Conservation (phyloP, 2,797 vertebrate genomes). For the Eulemur rubriventer region DNA sequence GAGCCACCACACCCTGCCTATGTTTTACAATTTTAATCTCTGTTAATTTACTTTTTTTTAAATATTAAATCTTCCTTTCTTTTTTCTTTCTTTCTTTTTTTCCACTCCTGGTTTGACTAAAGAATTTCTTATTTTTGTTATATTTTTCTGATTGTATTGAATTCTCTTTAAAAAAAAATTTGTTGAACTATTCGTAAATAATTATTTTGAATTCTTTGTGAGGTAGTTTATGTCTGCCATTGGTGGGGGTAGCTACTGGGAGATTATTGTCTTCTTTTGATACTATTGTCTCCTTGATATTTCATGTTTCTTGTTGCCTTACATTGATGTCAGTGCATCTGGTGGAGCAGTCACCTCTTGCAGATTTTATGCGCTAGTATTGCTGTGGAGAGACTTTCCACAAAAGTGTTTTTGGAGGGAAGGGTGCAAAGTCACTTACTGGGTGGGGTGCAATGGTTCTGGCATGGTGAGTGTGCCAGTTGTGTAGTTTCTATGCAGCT, state of each 20-base stretch:
- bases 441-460: not conserved
- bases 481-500: not conserved
- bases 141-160: not conserved
- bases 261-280: not conserved
- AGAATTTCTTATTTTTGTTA: not conserved
- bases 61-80: too few species aligned
- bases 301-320: not conserved
- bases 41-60: not conserved
- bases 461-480: not conserved
- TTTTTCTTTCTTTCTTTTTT: too few species aligned
- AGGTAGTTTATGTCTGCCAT: not conserved
- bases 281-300: not conserved
- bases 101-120: too few species aligned
- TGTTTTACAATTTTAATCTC: not conserved
- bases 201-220: not conserved
- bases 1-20: too few species aligned
- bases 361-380: not conserved
- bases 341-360: not conserved
- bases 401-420: not conserved
- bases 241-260: not conserved
- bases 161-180: not conserved
- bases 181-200: not conserved
- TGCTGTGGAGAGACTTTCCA: not conserved
- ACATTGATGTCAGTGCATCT: not conserved
- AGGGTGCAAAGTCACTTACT: not conserved